Evolutionary conservation across 2,113 vertebrate genomes (phyloP), one percentile per base, ranked within the genome.

Genomic region (Semnornis frantzii): DNA sequence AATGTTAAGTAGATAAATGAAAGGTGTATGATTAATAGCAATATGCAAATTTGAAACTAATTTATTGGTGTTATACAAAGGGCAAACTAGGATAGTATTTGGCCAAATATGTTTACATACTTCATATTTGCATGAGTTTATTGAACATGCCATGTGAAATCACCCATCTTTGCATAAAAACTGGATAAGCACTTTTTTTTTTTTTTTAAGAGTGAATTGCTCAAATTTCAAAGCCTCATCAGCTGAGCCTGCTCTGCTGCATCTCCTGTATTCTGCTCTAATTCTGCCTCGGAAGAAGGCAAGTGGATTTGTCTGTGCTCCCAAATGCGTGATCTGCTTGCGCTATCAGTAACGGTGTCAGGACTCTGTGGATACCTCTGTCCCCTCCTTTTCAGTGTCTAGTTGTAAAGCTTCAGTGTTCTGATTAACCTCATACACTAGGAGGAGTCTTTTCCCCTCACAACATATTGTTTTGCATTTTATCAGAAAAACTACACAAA

Each of bases 21-120:
- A 96, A 95, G 85, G 84, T 93, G 92, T 92, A 79, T 93, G 86
- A 96, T 96, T 96, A 95, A 93, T 94, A 90, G 87, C 78, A 89
- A 87, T 95, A 96, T 95, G 94, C 87, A 96, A 94, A 93, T 95
- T 87, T 77, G 68, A 82, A 95, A 87, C 72, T 94, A 94, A 94
- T 95, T 94, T 95, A 94, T 94, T 94, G 89, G 68, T 92, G 91
- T 93, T 94, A 92, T 81, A 91, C 91, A 92, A 93, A 96, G 91
- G 94, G 89, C 89, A 96, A 83, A 92, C 79, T 91, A 77, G 79
- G 60, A 73, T 91, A 85, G 79, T 91, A 78, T 93, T 91, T 96
- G 94, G 89, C 85, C 91, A 93, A 92, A 93, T 96, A 91, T 95
- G 89, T 95, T 94, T 96, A 87, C 94, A 93, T 93, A 92, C 89